Conservation (phyloP, 2,888 invertebrate species). For the Phasia obesa region DNA sequence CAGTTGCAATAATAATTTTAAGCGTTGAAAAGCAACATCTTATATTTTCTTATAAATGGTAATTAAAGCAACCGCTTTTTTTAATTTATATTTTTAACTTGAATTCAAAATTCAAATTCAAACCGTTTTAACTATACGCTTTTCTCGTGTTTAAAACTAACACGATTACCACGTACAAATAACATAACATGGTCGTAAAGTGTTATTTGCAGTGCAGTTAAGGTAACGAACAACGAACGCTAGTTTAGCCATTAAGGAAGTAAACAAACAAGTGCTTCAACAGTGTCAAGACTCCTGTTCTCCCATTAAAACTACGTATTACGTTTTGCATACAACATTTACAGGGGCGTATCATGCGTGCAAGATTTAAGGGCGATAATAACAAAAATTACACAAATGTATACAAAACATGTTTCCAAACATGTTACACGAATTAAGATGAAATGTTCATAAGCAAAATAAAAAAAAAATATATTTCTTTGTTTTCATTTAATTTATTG, state of each 20-base stretch:
- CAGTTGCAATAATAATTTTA: too few relatives aligned
- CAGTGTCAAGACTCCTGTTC: constrained; percentile 26
- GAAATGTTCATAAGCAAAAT: constrained; percentile 8
- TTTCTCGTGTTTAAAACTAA: background rate
- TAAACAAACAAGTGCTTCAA: constrained; percentile 29
- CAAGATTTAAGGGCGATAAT: constrained; percentile 60
- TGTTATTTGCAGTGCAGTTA: constrained; percentile 35
- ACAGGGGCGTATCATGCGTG: constrained; percentile 37
- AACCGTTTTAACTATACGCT: too few relatives aligned
- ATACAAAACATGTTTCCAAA: constrained; percentile 32
- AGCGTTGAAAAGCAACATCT: too few relatives aligned
- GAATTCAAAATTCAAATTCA: too few relatives aligned
- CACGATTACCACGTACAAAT: constrained; percentile 25
- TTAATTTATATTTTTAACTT: too few relatives aligned
- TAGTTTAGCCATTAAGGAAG: constrained; percentile 28
- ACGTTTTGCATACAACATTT: constrained; percentile 37
- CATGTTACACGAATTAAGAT: constrained; percentile 8
- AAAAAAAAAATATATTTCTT: background rate
- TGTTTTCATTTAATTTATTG: constrained; percentile 52
- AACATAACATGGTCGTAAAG: constrained; percentile 34
- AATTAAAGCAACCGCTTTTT: too few relatives aligned
- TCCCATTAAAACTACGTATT: constrained; percentile 18
- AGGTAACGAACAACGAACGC: too few relatives aligned
- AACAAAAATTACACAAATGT: constrained; percentile 49
- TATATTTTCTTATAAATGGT: too few relatives aligned